Conservation (phyloP, 2,797 vertebrate species). For the Diceros bicornis region DNA sequence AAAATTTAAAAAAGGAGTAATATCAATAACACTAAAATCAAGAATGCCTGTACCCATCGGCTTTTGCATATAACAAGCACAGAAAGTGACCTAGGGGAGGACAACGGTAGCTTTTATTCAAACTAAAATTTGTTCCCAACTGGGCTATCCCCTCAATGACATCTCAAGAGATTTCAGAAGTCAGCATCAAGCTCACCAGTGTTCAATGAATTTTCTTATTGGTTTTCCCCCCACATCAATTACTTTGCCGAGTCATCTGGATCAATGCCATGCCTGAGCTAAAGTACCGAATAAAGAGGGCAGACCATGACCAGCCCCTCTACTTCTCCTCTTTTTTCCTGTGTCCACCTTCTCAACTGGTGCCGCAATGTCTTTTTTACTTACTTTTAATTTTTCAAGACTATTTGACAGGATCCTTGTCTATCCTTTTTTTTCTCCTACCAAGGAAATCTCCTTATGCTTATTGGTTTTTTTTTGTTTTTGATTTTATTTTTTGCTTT, state of each 20-base stretch:
- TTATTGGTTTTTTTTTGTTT: neutral
- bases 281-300: neutral
- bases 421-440: neutral
- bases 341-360: neutral
- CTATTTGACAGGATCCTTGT: neutral
- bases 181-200: neutral
- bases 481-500: neutral
- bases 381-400: conserved; percentile 23
- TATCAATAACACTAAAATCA: neutral
- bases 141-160: neutral
- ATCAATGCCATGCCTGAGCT: neutral
- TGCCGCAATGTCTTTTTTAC: neutral
- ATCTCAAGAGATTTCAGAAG: neutral
- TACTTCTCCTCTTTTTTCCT: neutral
- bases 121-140: neutral
- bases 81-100: neutral
- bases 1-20: neutral
- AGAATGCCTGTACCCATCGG: neutral
- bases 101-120: neutral
- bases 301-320: neutral
- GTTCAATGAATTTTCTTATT: neutral
- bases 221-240: neutral
- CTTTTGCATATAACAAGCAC: neutral
- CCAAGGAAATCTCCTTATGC: neutral
- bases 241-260: neutral